These are phyloP conservation scores for Pelecanus crispus DNA, from an alignment of 2,113 vertebrate genomes.

Conservation along the genomic window DNA sequence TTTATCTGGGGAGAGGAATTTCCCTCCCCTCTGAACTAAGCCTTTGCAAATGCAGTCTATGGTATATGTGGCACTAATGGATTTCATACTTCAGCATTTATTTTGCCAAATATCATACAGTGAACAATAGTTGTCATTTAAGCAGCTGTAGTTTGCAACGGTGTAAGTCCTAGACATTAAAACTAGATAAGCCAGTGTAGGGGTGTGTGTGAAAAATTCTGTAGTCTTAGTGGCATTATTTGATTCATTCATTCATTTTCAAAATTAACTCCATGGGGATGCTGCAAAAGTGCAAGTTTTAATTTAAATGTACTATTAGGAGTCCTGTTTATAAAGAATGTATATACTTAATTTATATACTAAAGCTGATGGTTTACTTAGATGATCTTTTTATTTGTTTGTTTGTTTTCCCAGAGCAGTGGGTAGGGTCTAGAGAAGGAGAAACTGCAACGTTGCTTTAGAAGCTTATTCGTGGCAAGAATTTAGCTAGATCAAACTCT, in stretches of 20 bases:
- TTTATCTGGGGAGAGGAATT: neutral
- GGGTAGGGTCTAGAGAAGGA: neutral
- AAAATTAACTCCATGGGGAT: constrained; percentile 41
- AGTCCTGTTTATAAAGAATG: constrained; percentile 42
- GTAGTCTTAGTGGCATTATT: constrained; percentile 4
- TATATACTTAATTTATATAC: constrained; percentile 50
- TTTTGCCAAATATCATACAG: neutral
- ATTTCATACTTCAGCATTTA: neutral
- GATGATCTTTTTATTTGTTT: neutral
- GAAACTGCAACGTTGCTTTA: neutral
- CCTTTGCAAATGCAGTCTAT: neutral
- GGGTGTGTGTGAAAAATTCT: neutral
- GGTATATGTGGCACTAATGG: neutral
- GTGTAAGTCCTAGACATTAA: constrained; percentile 10
- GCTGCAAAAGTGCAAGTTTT: neutral
- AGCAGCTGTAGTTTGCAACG: neutral
- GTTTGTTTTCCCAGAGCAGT: neutral
- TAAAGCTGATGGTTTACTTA: constrained; percentile 19
- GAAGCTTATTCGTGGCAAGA: neutral
- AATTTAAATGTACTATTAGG: constrained; percentile 15
- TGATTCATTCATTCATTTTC: constrained; percentile 55
- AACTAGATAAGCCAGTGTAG: neutral
- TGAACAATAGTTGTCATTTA: constrained; percentile 15
- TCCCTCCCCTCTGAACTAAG: neutral
- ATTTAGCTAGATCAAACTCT: neutral